phyloP scores from a whole-genome alignment of 2,888 invertebrate genomes.

The Acleris emargana region DNA sequence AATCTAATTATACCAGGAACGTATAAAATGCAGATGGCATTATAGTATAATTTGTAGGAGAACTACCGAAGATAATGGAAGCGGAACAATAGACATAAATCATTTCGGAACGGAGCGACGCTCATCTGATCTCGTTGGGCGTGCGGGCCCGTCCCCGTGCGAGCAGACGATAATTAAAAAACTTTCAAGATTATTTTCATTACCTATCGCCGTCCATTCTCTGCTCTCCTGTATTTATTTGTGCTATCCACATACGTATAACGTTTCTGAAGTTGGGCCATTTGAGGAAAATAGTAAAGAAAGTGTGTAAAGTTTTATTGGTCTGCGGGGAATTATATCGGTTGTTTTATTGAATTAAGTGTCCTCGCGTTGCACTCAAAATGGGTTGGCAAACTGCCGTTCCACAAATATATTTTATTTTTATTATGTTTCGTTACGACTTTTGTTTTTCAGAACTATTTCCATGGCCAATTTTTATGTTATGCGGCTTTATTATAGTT shows the following conservation, averaged over 20 bases:
- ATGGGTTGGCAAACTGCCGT: conserved; percentile 13
- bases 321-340: conserved; percentile 31
- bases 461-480: not conserved
- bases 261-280: conserved; percentile 42
- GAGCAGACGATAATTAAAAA: conserved; percentile 58
- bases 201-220: conserved; percentile 41
- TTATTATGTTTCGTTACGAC: conserved; percentile 11
- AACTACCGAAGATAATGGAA: conserved; percentile 24
- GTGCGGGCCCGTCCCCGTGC: conserved; percentile 8
- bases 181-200: conserved; percentile 57
- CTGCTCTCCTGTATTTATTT: conserved; percentile 18
- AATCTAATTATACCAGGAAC: conserved; percentile 6
- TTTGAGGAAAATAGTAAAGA: conserved; percentile 43
- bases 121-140: conserved; percentile 43
- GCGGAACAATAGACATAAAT: conserved; percentile 50
- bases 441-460: not conserved
- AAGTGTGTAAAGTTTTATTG: conserved; percentile 30
- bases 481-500: too few relatives aligned
- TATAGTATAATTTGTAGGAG: conserved; percentile 6
- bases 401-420: conserved; percentile 15
- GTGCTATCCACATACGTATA: conserved; percentile 8
- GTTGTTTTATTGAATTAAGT: conserved; percentile 39
- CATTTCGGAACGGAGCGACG: conserved; percentile 44
- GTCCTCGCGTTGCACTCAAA: conserved; percentile 20
- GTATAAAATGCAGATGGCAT: conserved; percentile 15